phyloP scores from a whole-genome alignment of 2,888 invertebrate genomes.

The Apoderus coryli region DNA sequence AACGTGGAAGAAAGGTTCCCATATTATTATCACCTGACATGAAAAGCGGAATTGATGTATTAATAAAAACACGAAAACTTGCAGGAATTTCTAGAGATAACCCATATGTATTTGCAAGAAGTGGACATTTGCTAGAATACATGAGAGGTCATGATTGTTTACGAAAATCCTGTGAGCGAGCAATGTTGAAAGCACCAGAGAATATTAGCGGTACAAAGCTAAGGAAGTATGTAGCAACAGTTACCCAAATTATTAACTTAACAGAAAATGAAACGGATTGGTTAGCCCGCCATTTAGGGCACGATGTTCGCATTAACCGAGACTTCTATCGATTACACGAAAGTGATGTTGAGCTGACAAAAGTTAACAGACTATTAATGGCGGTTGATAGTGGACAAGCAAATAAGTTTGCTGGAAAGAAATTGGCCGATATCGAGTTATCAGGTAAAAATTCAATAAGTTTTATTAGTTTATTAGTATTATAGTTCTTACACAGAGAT shows the following conservation, averaged over 20 bases:
- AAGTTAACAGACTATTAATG: conserved; percentile 18
- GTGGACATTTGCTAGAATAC: conserved; percentile 6
- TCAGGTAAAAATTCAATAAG: too few relatives aligned
- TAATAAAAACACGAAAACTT: conserved; percentile 9
- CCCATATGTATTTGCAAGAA: conserved; percentile 14
- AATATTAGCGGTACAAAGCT: conserved; percentile 18
- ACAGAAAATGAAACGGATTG: conserved; percentile 20
- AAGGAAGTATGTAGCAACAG: conserved; percentile 20
- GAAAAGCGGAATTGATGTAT: conserved; percentile 12
- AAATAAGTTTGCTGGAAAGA: too few relatives aligned
- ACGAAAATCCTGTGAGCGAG: conserved; percentile 11
- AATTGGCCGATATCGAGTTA: too few relatives aligned
- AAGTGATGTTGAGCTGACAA: conserved; percentile 18
- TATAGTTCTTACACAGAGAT: too few relatives aligned
- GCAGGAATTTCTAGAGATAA: conserved; percentile 11
- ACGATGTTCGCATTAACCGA: conserved; percentile 19
- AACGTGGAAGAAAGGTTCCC: conserved; percentile 15
- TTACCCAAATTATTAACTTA: conserved; percentile 20
- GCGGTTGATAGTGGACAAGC: conserved; percentile 18
- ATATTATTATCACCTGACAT: conserved; percentile 13
- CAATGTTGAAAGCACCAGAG: conserved; percentile 13
- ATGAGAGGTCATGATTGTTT: conserved; percentile 15
- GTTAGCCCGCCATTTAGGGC: conserved; percentile 20
- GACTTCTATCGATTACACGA: conserved; percentile 22
- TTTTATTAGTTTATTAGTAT: too few relatives aligned